Evolutionary conservation across 1,140 invertebrate genomes (phyloP), one percentile per base, ranked within the genome.

Genomic region (Thrips palmi): DNA sequence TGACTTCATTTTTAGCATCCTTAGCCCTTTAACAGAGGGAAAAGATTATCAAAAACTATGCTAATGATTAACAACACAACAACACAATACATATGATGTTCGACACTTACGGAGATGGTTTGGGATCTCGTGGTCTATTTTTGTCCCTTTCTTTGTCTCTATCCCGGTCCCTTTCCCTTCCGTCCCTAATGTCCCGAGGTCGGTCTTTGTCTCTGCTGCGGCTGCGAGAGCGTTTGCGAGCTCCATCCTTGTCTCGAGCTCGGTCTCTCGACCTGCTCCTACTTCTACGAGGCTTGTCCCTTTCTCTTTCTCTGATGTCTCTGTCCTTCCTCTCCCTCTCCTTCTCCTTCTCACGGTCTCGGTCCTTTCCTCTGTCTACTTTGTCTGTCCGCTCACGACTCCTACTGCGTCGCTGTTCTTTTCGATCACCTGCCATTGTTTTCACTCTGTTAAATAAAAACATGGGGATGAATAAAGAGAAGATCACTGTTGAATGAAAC

Each of bases 1-100:
- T 45, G 32, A 62, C 54, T 14, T 57, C 51, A 20, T n/a, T n/a
- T n/a, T 63, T 56, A 17, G 58, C 52, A 35, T 62, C 54, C 14
- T 56, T 50, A 18, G 60, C 54, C 21, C 64, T 58, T 33, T 56
- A 11, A 38, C 20, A 7, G 24, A 29, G 25, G 23, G 12, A 6
- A 38, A 11, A 5, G 21, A 21, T 28, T 21, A 10, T 29, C 11
- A 29, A 14, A n/a, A 40, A 15, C 3, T 23, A 11, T 22, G 2
- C 5, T 25, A 35, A n/a, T n/a, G n/a, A n/a, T n/a, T n/a, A n/a
- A n/a, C n/a, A n/a, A n/a, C n/a, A n/a, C n/a, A n/a, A n/a, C n/a
- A n/a, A n/a, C n/a, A n/a, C n/a, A 35, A 18, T 7, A 25, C n/a
- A 35, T 14, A 29, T 28, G 2, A 12, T 17, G 29, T 21, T 29